Evolutionary conservation across 1,140 invertebrate genomes (phyloP), one percentile per base, ranked within the genome.

Genomic region (Ctenoplectra terminalis): DNA sequence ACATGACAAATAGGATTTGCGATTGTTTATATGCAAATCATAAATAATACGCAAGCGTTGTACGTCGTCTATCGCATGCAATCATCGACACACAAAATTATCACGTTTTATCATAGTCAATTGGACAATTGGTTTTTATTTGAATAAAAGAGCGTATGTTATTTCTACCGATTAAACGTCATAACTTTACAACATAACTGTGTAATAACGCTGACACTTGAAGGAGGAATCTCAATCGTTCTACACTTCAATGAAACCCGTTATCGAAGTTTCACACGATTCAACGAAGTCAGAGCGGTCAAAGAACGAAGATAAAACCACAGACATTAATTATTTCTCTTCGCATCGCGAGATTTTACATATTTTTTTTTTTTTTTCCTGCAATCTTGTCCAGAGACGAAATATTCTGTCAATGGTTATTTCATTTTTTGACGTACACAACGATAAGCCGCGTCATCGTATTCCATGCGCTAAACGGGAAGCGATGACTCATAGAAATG

Each of bases 401-500:
- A 17, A 48, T 5, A 17, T 17, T 17, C 17, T 58, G 26, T 15
- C 17, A 20, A 60, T 1, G 20, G 31, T 34, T 23, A 34, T 60
- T 60, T 34, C 29, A 34, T 60, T 34, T 60, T 4, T 8, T 34
- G 26, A 60, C 8, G 31, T 60, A 60, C 15, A 34, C 58, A 23
- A 34, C 31, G 58, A 23, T 60, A 20, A 20, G 8, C 8, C 2
- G 2, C 52, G 2, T n/a, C 52, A 34, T 60, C 23, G 11, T 34
- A 34, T 34, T 34, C 29, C 58, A 23, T 20, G 7, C 58, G 23
- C 29, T 11, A 34, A 56, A 26, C 82, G 50, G 50, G 60, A 84
- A 64, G 67, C 75, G 75, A 79, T 84, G 82, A 84, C 34, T 85
- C 83, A 85, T 15, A 64, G 46, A 58, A 72, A 66, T 79, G 60